Evolutionary conservation across 2,888 invertebrate species (phyloP).

Genomic region (Priocnemis perturbator): DNA sequence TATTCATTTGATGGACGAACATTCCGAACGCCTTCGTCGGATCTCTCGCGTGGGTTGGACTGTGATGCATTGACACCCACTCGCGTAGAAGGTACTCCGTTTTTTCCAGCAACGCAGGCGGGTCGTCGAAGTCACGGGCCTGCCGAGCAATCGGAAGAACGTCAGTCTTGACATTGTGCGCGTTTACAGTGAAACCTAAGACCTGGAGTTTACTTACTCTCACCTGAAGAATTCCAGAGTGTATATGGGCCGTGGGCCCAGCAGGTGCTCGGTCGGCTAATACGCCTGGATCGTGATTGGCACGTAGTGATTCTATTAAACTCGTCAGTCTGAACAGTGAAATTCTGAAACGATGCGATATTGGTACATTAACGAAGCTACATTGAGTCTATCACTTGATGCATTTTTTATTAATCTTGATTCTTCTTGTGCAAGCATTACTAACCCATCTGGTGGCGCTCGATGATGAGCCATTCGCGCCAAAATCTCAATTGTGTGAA

Average conservation of each 20-base stretch:
- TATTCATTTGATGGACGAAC: slow-evolving; percentile 98
- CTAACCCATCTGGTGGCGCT: slow-evolving; percentile 86
- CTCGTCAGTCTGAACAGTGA: slow-evolving; percentile 79
- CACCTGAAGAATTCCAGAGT: slow-evolving; percentile 92
- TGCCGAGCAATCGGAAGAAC: slow-evolving; percentile 65
- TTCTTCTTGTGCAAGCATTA: no score
- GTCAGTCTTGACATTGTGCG: not conserved
- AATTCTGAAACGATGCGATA: slow-evolving; percentile 57
- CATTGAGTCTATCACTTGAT: no score
- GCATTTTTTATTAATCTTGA: not conserved
- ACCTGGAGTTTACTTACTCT: slow-evolving; percentile 77
- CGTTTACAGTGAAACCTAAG: slow-evolving; percentile 1
- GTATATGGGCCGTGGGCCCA: slow-evolving; percentile 92
- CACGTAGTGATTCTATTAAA: slow-evolving; percentile 88
- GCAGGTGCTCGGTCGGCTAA: slow-evolving; percentile 86
- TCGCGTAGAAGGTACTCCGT: slow-evolving; percentile 95
- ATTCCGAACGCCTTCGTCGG: slow-evolving; percentile 93
- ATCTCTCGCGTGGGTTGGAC: slow-evolving; percentile 87
- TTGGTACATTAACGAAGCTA: not conserved
- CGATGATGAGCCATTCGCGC: slow-evolving; percentile 86
- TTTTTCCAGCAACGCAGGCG: slow-evolving; percentile 95
- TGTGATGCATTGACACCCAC: slow-evolving; percentile 95
- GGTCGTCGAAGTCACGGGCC: slow-evolving; percentile 94
- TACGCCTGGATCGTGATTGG: slow-evolving; percentile 84
- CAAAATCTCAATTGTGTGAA: slow-evolving; percentile 90